Base-by-base conservation (phyloP, 2,113 vertebrate species). In the Genyomyrus donnyi region DNA sequence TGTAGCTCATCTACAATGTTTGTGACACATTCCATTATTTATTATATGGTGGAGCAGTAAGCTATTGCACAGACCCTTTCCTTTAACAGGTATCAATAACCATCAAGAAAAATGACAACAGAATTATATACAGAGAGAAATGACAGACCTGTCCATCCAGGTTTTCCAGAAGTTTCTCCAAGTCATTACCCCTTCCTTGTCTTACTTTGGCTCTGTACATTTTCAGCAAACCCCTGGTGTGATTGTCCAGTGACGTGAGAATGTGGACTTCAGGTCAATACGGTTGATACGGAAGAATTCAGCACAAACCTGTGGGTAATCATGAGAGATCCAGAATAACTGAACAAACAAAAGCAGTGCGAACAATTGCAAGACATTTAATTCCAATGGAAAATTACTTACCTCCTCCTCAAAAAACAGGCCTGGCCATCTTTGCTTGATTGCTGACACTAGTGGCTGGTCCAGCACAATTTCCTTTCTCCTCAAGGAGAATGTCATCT, bases 391-490 rank as follows among this genome's bases (percentile, higher is more conserved):
- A 24, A 90, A 46, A 58, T 42, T 84, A 15, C 45, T 90, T 91
- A 90, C 74, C 53, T 90, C 17, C 27, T 88, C 70, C 50, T 91
- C 89, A 66, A 77, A 35, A 90, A 90, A 91, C 66, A 74, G 56
- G 80, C 90, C 88, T 86, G 80, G 88, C 83, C 88, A 91, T 86
- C 88, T 85, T 50, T 53, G 45, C n/a, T 87, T 89, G 48, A 91
- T 46, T 53, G 91, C n/a, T 90, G 87, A 90, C 39, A 90, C 89
- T 8, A 91, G 66, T 88, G 62, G 85, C 66, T 89, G 88, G 77
- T 91, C 85, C 49, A 70, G 89, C 8, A 90, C 52, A 88, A 91
- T 88, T 85, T 85, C 66, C 5, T 90, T 90, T 91, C 89, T 91
- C 27, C 86, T 91, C 53, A 90, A 90, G 53, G 86, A 90, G 56